These are phyloP conservation scores for Strix uralensis DNA, from an alignment of 2,113 vertebrate genomes.

Conservation along the genomic window DNA sequence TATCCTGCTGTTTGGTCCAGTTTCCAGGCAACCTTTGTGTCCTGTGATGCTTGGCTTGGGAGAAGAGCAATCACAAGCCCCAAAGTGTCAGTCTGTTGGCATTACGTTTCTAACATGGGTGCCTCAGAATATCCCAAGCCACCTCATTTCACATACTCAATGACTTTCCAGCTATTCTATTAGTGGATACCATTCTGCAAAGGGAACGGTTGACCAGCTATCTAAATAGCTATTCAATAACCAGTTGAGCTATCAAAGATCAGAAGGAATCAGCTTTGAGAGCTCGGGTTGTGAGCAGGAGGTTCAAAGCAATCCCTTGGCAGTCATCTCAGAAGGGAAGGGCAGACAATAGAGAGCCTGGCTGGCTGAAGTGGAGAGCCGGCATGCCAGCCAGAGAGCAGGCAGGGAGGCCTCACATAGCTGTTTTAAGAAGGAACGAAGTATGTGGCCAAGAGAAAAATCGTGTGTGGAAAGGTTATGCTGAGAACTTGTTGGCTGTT, in stretches of 20 bases:
- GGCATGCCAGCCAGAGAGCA: too few relatives aligned
- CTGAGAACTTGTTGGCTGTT: background rate
- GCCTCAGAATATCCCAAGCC: background rate
- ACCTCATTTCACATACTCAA: fast-evolving
- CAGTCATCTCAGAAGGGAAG: fast-evolving
- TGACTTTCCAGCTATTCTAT: background rate
- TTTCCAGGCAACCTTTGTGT: background rate
- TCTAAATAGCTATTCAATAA: background rate
- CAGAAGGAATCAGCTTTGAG: background rate
- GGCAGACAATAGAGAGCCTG: background rate
- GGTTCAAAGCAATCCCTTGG: background rate
- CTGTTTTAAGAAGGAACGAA: background rate
- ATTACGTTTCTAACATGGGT: background rate
- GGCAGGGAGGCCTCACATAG: background rate
- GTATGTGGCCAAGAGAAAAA: background rate
- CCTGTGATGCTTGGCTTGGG: background rate
- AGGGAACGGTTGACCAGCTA: background rate
- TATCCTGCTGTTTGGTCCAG: background rate
- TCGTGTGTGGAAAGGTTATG: fast-evolving
- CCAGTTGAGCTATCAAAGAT: background rate
- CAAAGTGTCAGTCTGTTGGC: background rate
- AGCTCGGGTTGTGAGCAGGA: background rate
- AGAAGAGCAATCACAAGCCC: background rate
- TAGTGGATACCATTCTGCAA: background rate
- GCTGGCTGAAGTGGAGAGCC: background rate